These are phyloP conservation scores for Drosophila paramelanica DNA, from an alignment of 2,888 invertebrate species.

Conservation along the genomic window DNA sequence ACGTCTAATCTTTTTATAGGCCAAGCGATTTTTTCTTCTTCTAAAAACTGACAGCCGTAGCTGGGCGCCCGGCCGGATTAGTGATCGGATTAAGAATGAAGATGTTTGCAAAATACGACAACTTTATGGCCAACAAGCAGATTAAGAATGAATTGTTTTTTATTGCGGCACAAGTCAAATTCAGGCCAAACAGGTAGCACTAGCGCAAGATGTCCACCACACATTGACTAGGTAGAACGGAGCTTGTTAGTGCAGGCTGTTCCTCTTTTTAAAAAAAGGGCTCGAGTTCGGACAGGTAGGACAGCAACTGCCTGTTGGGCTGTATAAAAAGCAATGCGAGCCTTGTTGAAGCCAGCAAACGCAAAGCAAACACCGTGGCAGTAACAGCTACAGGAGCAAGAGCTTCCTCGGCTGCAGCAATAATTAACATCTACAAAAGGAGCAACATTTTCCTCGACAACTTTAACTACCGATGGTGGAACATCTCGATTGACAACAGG, in stretches of 20 bases:
- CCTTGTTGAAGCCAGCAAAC: conserved; percentile 45
- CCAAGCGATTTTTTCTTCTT: conserved; percentile 36
- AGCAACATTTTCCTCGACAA: conserved; percentile 4
- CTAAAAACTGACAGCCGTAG: not conserved
- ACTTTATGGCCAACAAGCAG: conserved; percentile 59
- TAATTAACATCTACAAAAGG: conserved; percentile 34
- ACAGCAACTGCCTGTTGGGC: too few relatives aligned
- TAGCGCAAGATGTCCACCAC: too few relatives aligned
- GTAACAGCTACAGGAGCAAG: conserved; percentile 37
- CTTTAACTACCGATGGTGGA: not conserved
- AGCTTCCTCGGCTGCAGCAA: not conserved
- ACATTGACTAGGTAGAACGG: not conserved
- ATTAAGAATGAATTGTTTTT: conserved; percentile 81
- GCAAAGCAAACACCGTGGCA: conserved; percentile 30
- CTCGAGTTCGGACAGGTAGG: conserved; percentile 20
- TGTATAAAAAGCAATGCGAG: conserved; percentile 49
- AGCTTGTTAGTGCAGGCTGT: too few relatives aligned
- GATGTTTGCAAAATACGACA: conserved; percentile 72
- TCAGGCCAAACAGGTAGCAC: conserved; percentile 12
- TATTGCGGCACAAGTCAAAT: conserved; percentile 69
- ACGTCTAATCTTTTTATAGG: conserved; percentile 72
- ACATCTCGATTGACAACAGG: not conserved
- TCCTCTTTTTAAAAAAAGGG: conserved; percentile 6
- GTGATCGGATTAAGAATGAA: conserved; percentile 74
- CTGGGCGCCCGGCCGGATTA: conserved; percentile 56